Base-by-base conservation (phyloP, 2,888 invertebrate genomes). In the Plebejus melissa region DNA sequence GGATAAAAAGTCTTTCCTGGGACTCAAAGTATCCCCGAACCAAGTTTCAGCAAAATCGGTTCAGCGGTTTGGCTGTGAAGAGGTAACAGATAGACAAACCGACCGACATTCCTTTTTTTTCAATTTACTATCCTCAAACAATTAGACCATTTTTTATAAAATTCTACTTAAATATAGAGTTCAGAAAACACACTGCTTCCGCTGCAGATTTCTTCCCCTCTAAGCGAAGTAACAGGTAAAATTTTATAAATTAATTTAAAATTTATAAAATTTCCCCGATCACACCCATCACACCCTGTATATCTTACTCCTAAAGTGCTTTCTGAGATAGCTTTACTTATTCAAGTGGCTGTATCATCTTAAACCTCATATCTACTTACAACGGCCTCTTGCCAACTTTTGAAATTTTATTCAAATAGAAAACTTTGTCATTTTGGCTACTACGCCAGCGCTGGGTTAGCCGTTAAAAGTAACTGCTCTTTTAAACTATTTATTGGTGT, bases 301-400 rank as follows among this genome's bases (percentile, higher is more conserved):
- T 60, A 60, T 60, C 60, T 60, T 60, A 22, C 57, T 74, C 74
- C 46, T 46, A 41, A 69, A 72, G 60, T 76, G 72, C 50, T 57
- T 76, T 74, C 22, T 69, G 75, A 75, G 77, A 77, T 78, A 78
- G 77, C 78, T 77, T 77, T 78, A 74, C 76, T 78, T 77, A 79
- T 79, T 77, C 76, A 77, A 78, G 78, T 78, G 72, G 76, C 74
- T 75, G 74, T 76, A 77, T 79, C 76, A 78, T 79, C 76, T 58
- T 60, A 69, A 69, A 69, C 69, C 77, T 69, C 69, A 76, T 76
- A 76, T 76, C 74, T 57, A 74, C 74, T 77, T 78, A 65, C 70
- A 22, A 72, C 69, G 76, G 74, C 75, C n/a, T 11, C 60, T 69
- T 72, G 76, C 79, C 77, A 79, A 79, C 77, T 78, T 77, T 79